These are phyloP conservation scores for Lycaena phlaeas DNA, from an alignment of 2,888 invertebrate species.

Conservation along the genomic window DNA sequence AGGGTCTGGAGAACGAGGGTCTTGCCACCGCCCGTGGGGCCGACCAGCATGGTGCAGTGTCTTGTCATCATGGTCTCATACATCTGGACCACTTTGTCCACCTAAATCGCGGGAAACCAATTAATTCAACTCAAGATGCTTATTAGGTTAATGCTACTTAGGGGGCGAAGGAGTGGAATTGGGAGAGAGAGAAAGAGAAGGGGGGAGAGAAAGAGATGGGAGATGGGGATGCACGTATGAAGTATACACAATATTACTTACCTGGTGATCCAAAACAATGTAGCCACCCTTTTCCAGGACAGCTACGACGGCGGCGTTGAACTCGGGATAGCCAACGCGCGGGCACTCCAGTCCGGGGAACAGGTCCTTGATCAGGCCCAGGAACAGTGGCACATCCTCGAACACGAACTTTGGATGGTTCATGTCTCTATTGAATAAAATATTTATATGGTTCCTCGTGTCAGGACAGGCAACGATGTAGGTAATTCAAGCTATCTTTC, in stretches of 20 bases:
- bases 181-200: too few species aligned
- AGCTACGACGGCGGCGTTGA: constrained; percentile 83
- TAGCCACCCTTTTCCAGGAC: constrained; percentile 79
- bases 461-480: too few species aligned
- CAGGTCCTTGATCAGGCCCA: constrained; percentile 89
- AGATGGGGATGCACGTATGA: too few species aligned
- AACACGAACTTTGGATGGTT: constrained; percentile 94
- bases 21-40: constrained; percentile 95
- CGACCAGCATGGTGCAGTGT: constrained; percentile 93
- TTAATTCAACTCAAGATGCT: background rate
- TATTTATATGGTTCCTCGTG: too few species aligned
- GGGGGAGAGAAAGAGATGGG: too few species aligned
- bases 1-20: constrained; percentile 86
- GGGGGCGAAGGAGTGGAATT: too few species aligned
- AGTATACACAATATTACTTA: too few species aligned
- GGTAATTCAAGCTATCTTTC: too few species aligned
- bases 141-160: too few species aligned
- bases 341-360: constrained; percentile 94
- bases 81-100: constrained; percentile 91
- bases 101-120: constrained; percentile 48
- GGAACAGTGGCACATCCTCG: constrained; percentile 91
- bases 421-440: constrained; percentile 78
- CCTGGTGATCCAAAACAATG: constrained; percentile 69
- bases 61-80: constrained; percentile 97
- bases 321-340: constrained; percentile 88